Evolutionary conservation across 2,888 invertebrate genomes (phyloP).

Genomic region (Cantharis flavilabris): DNA sequence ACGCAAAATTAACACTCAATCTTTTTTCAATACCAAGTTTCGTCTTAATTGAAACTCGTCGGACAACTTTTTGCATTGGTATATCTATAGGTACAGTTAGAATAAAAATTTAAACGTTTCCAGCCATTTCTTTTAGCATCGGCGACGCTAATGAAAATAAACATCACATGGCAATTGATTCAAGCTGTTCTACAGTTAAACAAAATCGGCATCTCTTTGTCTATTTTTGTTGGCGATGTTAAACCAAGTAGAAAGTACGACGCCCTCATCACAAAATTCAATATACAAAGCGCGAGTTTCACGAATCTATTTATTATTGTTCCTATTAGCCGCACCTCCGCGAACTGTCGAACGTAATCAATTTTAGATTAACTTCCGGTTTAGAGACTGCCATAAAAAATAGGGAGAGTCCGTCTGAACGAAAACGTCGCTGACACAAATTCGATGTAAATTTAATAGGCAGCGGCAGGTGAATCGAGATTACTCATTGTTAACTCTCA

Average conservation of each 20-base stretch:
- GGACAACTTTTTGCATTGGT: not conserved
- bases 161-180: not conserved
- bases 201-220: slow-evolving; percentile 2
- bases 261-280: slow-evolving; percentile 1
- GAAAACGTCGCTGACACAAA: not conserved
- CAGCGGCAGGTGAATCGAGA: not conserved
- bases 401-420: not conserved
- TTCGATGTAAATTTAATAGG: not conserved
- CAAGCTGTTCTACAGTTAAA: not conserved
- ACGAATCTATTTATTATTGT: not conserved
- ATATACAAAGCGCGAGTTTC: not conserved
- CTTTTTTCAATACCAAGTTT: not conserved
- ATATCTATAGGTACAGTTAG: not conserved
- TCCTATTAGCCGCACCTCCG: not conserved
- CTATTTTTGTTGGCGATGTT: slow-evolving; percentile 1
- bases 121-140: not conserved
- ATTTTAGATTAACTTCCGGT: slow-evolving; percentile 3
- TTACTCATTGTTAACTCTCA: not conserved
- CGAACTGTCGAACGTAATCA: not conserved
- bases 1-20: not conserved
- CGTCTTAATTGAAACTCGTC: not conserved
- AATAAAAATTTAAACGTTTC: not conserved
- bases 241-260: slow-evolving; percentile 3
- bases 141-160: not conserved
- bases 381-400: not conserved